Evolutionary conservation across 2,888 invertebrate species (phyloP), one percentile per base, ranked within the genome.

Genomic region (Saturnia pavonia): DNA sequence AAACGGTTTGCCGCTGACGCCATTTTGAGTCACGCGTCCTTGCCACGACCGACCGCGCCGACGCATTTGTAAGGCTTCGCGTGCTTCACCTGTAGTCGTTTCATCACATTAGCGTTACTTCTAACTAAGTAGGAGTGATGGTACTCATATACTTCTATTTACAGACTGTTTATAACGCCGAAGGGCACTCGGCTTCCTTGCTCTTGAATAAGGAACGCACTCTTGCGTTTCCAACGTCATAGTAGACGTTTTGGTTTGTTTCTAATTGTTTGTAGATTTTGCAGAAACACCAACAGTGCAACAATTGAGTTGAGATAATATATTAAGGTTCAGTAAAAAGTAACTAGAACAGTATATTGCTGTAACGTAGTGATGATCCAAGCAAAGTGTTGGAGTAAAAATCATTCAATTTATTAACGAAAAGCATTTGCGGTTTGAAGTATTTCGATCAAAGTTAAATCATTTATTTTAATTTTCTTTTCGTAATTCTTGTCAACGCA

Each of bases 1-100:
- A 75, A 74, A 74, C 60, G 72, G 75, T 68, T 71, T 74, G 73
- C 71, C 73, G 81, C 78, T 85, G 88, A 87, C 87, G 88, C 77
- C 84, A 84, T 82, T 76, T 80, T 84, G 85, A 85, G 77, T 87
- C 86, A 84, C 78, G 69, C 81, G 90, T 80, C 90, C 91, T 90
- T 84, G 90, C 76, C 57, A 19, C 27, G 14, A n/a, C n/a, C n/a
- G n/a, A n/a, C n/a, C n/a, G n/a, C n/a, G 57, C 57, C 75, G 74
- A 70, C 73, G 74, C 75, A 74, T 75, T 81, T 80, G 80, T 81
- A 80, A 82, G 86, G 82, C 84, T 86, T 85, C 82, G 77, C 71
- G 77, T 71, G 75, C 76, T 40, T 40, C 65, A 40, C 65, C 1
- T 65, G 40, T 25, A 74, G 75, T 77, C 71, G 73, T 72, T 72